Evolutionary conservation across 2,888 invertebrate genomes (phyloP).

Genomic region (Podotricha telesiphe): DNA sequence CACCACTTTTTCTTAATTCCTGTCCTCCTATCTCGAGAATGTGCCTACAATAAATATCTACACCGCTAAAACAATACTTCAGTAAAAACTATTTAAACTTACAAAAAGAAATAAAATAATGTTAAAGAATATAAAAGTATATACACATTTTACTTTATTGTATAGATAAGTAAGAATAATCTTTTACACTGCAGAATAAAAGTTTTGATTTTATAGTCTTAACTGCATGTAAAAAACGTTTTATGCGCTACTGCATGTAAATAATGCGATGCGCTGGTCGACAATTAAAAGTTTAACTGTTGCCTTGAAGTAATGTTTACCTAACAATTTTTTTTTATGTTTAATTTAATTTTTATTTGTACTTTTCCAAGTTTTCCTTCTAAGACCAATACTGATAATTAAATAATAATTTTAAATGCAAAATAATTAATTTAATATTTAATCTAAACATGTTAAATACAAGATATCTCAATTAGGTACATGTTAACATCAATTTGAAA

Average conservation of each 20-base stretch:
- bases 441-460: too few species aligned
- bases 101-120: conserved; percentile 46
- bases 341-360: neutral
- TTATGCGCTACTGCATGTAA: conserved; percentile 24
- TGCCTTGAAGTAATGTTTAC: conserved; percentile 25
- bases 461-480: too few species aligned
- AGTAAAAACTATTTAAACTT: conserved; percentile 45
- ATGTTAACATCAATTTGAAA: too few species aligned
- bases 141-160: conserved; percentile 19
- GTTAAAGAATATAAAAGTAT: conserved; percentile 39
- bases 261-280: conserved; percentile 8
- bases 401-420: too few species aligned
- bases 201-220: conserved; percentile 36
- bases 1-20: conserved; percentile 48
- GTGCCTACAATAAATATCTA: conserved; percentile 32
- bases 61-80: conserved; percentile 46
- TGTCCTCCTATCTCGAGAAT: conserved; percentile 43
- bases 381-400: too few species aligned
- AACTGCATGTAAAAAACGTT: conserved; percentile 33
- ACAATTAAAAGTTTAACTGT: neutral
- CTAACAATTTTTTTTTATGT: conserved; percentile 22
- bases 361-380: conserved; percentile 6
- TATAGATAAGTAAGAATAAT: conserved; percentile 22
- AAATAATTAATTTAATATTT: too few species aligned
- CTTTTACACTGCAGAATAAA: conserved; percentile 35